Evolutionary conservation across 2,888 invertebrate genomes (phyloP).

Genomic region (Ernsta delagoae): DNA sequence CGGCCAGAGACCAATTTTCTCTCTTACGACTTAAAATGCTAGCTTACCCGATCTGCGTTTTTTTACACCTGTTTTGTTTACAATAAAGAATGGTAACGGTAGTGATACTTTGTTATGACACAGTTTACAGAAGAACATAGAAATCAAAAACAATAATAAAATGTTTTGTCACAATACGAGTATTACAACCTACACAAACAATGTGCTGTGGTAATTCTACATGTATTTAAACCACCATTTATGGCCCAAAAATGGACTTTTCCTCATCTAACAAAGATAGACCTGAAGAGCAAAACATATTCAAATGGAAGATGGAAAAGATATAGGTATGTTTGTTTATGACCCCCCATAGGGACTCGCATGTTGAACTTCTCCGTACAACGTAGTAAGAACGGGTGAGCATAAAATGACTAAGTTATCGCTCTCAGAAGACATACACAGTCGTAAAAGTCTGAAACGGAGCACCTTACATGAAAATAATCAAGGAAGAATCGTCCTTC

Average conservation of each 20-base stretch:
- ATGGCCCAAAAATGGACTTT: conserved; percentile 39
- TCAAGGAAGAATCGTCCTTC: conserved; percentile 72
- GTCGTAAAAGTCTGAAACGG: conserved; percentile 77
- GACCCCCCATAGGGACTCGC: conserved; percentile 71
- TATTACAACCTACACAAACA: too few species aligned
- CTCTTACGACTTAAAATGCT: conserved; percentile 54
- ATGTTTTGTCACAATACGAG: neutral
- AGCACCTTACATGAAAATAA: conserved; percentile 78
- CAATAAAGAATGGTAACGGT: neutral
- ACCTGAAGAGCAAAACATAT: conserved; percentile 62
- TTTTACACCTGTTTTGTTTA: conserved; percentile 10
- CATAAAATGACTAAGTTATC: conserved; percentile 84
- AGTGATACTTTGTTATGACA: too few species aligned
- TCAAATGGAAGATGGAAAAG: conserved; percentile 73
- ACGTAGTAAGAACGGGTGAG: conserved; percentile 73
- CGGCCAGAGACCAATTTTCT: conserved; percentile 66
- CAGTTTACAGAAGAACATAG: too few species aligned
- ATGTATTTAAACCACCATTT: too few species aligned
- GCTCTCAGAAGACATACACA: conserved; percentile 80
- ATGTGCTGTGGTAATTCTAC: too few species aligned
- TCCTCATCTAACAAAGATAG: conserved; percentile 45
- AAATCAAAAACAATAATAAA: neutral
- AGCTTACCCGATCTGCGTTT: conserved; percentile 53
- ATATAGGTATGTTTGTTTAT: conserved; percentile 78
- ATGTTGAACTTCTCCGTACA: conserved; percentile 72